Base-by-base conservation (phyloP, 2,888 invertebrate species). In the Pandemis cinnamomeana region DNA sequence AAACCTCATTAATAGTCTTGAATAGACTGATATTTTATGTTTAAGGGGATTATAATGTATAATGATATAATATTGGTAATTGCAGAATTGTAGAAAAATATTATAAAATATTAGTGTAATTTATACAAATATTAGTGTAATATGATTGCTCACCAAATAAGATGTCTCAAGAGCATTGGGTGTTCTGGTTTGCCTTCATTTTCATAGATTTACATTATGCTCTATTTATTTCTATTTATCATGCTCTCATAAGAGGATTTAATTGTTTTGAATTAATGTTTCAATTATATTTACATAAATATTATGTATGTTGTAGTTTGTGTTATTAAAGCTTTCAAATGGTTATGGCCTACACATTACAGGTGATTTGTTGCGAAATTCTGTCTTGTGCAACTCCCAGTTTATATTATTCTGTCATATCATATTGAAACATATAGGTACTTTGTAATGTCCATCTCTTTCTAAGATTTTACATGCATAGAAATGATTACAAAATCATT, bases 1-100 rank as follows among this genome's bases (percentile, higher is more conserved):
- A 74, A 68, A 71, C 74, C 74, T 67, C 66, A 74, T 74, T 71
- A 53, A 46, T 74, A 71, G 74, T 74, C 71, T 61, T 74, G 13
- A 67, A 62, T 67, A 55, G 67, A 74, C 74, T 48, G 72, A 72
- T 66, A 64, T 48, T 64, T 64, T 73, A 73, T 44, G 64, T 73
- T 72, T 71, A 74, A 71, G 71, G 46, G 61, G 61, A 62, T 74
- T 53, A 69, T 66, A 55, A 48, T 55, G 41, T 62, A 73, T 55
- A 74, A 15, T 61, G 60, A 74, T 20, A 55, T 20, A 55, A 48
- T 73, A 70, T 66, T 61, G 53, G 70, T 70, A 66, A 53, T 61
- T 67, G 48, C 36, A 67, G 42, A 71, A 67, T 61, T 72, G 63
- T 27, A 70, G 60, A 66, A 69, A 66, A 41, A 60, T 72, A 66